phyloP scores from a whole-genome alignment of 2,888 invertebrate genomes.

The Auanema sp. region DNA sequence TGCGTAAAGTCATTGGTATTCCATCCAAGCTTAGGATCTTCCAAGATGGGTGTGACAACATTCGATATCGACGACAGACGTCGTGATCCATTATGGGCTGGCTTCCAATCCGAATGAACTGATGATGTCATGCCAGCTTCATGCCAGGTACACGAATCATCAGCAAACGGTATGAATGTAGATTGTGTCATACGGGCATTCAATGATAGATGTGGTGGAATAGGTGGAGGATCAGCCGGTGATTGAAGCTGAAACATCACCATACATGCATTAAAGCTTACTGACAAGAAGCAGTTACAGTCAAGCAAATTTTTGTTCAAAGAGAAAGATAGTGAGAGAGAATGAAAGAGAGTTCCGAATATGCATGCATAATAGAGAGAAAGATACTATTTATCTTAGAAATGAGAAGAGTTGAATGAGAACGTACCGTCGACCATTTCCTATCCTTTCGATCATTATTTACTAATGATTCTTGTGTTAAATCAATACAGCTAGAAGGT shows the following conservation, averaged over 20 bases:
- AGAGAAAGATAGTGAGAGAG: too few relatives aligned
- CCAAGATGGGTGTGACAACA: too few relatives aligned
- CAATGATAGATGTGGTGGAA: neutral
- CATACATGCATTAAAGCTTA: neutral
- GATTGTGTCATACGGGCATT: neutral
- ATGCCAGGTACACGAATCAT: neutral
- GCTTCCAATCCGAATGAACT: neutral
- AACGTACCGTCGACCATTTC: slow-evolving; percentile 5
- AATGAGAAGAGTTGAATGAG: neutral
- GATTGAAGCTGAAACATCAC: neutral
- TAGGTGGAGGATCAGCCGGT: neutral
- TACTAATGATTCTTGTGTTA: slow-evolving; percentile 7
- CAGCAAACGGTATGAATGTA: neutral
- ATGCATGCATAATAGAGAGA: too few relatives aligned
- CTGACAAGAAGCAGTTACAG: neutral
- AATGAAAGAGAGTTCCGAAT: neutral
- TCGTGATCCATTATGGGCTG: neutral
- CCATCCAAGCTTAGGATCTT: too few relatives aligned
- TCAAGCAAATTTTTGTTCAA: neutral
- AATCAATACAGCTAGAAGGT: slow-evolving; percentile 35
- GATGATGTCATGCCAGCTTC: slow-evolving; percentile 2
- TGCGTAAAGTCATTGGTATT: neutral
- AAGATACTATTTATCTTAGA: too few relatives aligned
- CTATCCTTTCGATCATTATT: neutral
- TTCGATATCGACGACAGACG: too few relatives aligned